These are phyloP conservation scores for Torymus auratus DNA, from an alignment of 2,888 invertebrate species.

Conservation along the genomic window DNA sequence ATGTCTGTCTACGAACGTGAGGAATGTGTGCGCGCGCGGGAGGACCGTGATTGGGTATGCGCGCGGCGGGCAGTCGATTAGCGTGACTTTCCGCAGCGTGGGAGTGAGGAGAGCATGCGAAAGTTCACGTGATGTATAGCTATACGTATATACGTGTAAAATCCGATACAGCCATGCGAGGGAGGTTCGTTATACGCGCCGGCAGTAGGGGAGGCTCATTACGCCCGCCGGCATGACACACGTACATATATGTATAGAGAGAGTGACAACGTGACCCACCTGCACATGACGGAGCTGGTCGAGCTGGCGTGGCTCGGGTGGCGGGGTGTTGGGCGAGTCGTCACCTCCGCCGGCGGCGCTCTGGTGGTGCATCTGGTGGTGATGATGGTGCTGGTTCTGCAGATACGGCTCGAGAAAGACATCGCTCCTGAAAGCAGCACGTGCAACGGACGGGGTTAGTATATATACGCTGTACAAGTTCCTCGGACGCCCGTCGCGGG, in stretches of 20 bases:
- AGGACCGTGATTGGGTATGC: no score
- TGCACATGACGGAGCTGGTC: slow-evolving; percentile 79
- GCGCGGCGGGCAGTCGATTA: no score
- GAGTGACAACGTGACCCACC: slow-evolving; percentile 63
- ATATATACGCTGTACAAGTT: background rate
- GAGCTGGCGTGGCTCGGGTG: slow-evolving; percentile 77
- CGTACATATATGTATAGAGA: background rate
- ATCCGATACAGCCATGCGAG: background rate
- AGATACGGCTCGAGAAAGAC: slow-evolving; percentile 86
- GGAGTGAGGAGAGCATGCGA: background rate
- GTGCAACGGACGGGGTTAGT: background rate
- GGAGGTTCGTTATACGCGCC: background rate
- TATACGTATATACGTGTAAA: no score
- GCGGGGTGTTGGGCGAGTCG: slow-evolving; percentile 73
- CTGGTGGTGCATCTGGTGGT: slow-evolving; percentile 75
- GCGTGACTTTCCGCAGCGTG: background rate
- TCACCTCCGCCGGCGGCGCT: slow-evolving; percentile 13
- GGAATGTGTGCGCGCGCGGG: no score
- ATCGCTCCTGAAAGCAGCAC: slow-evolving; percentile 83
- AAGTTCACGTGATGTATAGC: no score
- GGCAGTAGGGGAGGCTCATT: slow-evolving; percentile 12
- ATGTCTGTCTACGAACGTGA: no score
- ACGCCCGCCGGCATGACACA: background rate
- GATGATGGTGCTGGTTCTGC: slow-evolving; percentile 71
- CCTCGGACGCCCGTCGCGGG: background rate